A percentile compares a stretch with the other conserved stretches of the same genome.
Evolutionary conservation across 2,797 vertebrate species (phyloP).

Genomic region (Melanotaenia parkinsoni): DNA sequence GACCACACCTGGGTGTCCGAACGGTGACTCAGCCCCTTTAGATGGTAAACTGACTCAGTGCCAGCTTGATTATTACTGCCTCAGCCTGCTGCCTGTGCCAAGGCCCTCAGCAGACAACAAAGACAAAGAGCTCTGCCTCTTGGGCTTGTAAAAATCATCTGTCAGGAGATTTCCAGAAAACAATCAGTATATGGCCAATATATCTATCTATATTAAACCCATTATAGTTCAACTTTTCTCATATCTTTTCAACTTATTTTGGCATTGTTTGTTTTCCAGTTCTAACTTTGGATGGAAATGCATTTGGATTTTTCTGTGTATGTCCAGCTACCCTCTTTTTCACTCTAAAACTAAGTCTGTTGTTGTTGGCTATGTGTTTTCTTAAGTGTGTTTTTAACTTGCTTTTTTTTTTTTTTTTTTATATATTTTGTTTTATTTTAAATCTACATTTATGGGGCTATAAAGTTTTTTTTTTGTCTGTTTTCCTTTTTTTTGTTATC

Average conservation of each 20-base stretch:
- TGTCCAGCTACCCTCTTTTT: not conserved
- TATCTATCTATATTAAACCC: not conserved
- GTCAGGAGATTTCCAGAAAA: constrained; percentile 10
- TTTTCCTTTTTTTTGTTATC: no score
- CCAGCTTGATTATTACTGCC: constrained; percentile 44
- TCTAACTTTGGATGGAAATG: not conserved
- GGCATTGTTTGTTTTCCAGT: not conserved
- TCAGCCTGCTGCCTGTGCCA: constrained; percentile 40
- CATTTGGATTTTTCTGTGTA: not conserved
- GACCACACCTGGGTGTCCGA: constrained; percentile 67
- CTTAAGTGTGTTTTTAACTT: no score
- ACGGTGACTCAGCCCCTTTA: constrained; percentile 62
- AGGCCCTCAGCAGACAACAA: constrained; percentile 18
- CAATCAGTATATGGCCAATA: not conserved
- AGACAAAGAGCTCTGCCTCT: constrained; percentile 22
- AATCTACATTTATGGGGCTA: no score
- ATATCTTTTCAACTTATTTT: not conserved
- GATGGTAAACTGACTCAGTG: constrained; percentile 65
- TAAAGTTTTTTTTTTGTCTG: no score
- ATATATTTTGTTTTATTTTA: no score
- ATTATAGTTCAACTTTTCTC: not conserved
- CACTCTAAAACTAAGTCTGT: not conserved
- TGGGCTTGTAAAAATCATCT: not conserved
- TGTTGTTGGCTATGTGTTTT: no score
- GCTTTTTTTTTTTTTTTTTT: no score